Percentiles rank a stretch among this genome's conserved stretches.
Evolutionary conservation across 2,888 invertebrate species (phyloP).

Genomic region (Trachelus troglodyta): DNA sequence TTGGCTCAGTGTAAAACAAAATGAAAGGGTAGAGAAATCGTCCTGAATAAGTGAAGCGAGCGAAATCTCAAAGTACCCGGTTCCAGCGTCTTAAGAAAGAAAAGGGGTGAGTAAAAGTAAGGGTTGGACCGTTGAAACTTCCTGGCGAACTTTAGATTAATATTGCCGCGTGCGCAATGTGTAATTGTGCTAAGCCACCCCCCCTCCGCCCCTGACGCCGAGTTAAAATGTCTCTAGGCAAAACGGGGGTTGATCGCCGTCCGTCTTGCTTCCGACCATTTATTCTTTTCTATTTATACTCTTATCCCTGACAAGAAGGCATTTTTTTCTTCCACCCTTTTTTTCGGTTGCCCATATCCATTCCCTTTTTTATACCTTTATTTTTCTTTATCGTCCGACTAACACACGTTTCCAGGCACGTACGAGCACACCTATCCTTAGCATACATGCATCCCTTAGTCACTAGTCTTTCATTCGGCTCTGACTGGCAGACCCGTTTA

Average conservation of each 20-base stretch:
- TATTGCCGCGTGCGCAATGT: slow-evolving; percentile 46
- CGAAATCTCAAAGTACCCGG: slow-evolving; percentile 40
- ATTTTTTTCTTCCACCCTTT: background rate
- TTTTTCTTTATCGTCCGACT: background rate
- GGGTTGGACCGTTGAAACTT: slow-evolving; percentile 31
- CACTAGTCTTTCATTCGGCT: background rate
- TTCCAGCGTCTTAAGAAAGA: slow-evolving; percentile 3
- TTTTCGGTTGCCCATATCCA: background rate
- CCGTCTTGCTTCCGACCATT: background rate
- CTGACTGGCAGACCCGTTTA: background rate
- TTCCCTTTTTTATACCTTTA: background rate
- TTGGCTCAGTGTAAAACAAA: background rate
- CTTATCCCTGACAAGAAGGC: background rate
- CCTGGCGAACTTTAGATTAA: slow-evolving; percentile 52
- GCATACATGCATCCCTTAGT: background rate
- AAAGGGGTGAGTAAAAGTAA: slow-evolving; percentile 2
- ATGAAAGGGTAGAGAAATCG: background rate
- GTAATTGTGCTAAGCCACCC: slow-evolving; percentile 48
- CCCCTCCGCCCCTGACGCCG: background rate
- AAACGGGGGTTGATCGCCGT: background rate
- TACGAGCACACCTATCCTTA: background rate
- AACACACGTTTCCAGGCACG: background rate
- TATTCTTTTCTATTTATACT: background rate
- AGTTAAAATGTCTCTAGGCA: background rate
- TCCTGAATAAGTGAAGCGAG: slow-evolving; percentile 16